Evolutionary conservation across 2,888 invertebrate genomes (phyloP).

Genomic region (Odontothrips loti): DNA sequence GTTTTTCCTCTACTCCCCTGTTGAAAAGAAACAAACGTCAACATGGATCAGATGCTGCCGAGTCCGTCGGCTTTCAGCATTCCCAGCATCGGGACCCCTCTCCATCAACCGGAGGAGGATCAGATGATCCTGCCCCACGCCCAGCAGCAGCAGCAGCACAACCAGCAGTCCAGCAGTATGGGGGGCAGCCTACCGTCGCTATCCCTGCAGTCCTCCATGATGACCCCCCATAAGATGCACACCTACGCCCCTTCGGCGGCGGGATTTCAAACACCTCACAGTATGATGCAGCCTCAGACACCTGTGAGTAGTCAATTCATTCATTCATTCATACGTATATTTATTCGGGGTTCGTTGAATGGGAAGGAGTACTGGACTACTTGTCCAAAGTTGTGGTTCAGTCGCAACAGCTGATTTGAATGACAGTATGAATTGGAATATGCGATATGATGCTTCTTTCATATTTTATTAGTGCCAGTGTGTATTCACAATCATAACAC

Average conservation of each 20-base stretch:
- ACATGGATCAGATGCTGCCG: slow-evolving; percentile 86
- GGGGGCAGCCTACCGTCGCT: slow-evolving; percentile 47
- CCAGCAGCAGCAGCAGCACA: slow-evolving; percentile 63
- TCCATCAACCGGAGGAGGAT: slow-evolving; percentile 87
- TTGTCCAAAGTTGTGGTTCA: not conserved
- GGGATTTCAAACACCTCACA: slow-evolving; percentile 69
- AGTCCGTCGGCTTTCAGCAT: slow-evolving; percentile 79
- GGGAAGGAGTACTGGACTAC: slow-evolving; percentile 30
- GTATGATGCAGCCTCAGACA: slow-evolving; percentile 85
- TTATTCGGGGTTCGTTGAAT: slow-evolving; percentile 5
- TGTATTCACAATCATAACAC: too few relatives aligned
- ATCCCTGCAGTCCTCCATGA: slow-evolving; percentile 45
- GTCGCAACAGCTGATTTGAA: not conserved
- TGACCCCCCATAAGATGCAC: slow-evolving; percentile 50
- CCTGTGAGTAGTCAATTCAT: slow-evolving; percentile 57
- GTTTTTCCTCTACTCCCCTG: not conserved
- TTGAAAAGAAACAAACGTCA: slow-evolving; percentile 37
- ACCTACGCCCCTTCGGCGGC: slow-evolving; percentile 63
- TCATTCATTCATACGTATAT: slow-evolving; percentile 6
- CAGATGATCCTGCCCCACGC: slow-evolving; percentile 84
- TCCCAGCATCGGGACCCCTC: slow-evolving; percentile 83
- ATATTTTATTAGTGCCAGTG: not conserved
- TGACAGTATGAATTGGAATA: slow-evolving; percentile 11
- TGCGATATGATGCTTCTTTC: slow-evolving; percentile 16
- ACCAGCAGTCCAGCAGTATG: slow-evolving; percentile 45